Evolutionary conservation across 2,797 vertebrate species (phyloP), one percentile per base, ranked within the genome.

Genomic region (Catostomus latipinnis): DNA sequence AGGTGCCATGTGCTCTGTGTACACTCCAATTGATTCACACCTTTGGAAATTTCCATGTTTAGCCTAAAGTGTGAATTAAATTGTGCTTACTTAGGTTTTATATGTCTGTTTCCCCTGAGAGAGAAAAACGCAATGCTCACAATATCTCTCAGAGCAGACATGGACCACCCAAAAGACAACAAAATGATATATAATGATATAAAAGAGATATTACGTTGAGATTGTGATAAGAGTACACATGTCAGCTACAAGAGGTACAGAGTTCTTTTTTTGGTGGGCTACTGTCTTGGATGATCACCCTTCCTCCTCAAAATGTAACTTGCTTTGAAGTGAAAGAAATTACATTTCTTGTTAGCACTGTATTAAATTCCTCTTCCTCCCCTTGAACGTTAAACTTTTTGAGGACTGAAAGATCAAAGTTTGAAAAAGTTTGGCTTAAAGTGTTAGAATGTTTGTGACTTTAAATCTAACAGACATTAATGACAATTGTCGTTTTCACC

Each of bases 61-160:
- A 91, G 90, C 88, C 90, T 90, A 85, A 85, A 85, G 87, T 88
- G 91, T 91, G 91, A 92, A 93, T 88, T 87, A 89, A 91, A 93
- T 89, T 89, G 89, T 91, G 87, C 91, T 89, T 89, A 91, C 86
- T 90, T 85, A 85, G 87, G 90, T 89, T 84, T 92, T 85, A 76
- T 72, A 84, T 91, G 92, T 90, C 71, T 87, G 77, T 82, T 83
- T 14, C 78, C 81, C 80, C 83, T 71, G 76, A 81, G 83, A 80
- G 76, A 61, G 54, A 81, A 91, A 92, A 89, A 90, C 90, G 86
- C 84, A 72, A 68, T 13, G 68, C 34, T 76, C 16, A 14, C 67
- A 78, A 73, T 87, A 86, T 88, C 84, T 90, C 87, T 89, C 86
- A 88, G 49, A 49, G 45, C 16, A 71, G 16, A 72, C 62, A 50